Evolutionary conservation across 2,797 vertebrate species (phyloP).

Genomic region (Phalanger gymnotis): DNA sequence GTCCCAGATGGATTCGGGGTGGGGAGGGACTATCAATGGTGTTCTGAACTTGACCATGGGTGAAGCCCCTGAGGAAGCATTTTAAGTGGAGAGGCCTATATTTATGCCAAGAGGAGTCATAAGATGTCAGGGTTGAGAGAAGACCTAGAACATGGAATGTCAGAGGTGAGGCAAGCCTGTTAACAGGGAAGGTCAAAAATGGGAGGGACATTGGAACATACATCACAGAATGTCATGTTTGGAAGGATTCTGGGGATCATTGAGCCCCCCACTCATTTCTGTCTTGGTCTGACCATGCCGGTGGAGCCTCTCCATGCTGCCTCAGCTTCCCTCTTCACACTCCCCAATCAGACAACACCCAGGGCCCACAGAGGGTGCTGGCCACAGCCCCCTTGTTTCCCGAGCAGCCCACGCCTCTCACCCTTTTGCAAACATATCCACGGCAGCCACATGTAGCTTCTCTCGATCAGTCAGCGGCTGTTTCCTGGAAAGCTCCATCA

Average conservation of each 20-base stretch:
- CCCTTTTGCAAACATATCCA: constrained; percentile 92
- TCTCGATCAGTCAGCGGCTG: constrained; percentile 91
- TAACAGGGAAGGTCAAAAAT: background rate
- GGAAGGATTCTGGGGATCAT: background rate
- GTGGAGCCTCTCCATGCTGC: background rate
- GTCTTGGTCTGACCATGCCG: background rate
- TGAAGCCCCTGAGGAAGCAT: no score
- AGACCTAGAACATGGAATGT: background rate
- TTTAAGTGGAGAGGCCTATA: background rate
- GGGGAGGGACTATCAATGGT: no score
- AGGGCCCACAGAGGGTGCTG: background rate
- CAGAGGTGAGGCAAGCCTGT: background rate
- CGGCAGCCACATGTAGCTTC: constrained; percentile 89
- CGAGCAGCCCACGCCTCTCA: constrained; percentile 76
- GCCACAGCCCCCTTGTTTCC: accelerated
- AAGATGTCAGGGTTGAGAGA: no score
- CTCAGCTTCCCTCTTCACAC: background rate
- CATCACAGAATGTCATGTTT: background rate
- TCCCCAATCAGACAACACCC: background rate
- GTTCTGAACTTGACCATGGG: background rate
- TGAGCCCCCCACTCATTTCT: background rate
- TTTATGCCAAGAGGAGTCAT: no score
- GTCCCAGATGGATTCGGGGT: no score
- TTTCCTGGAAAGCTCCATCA: constrained; percentile 85
- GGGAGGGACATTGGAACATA: background rate